Percentiles rank a stretch among this genome's conserved stretches.
These are phyloP conservation scores for Falco rusticolus DNA, from an alignment of 2,797 vertebrate species.

Conservation along the genomic window DNA sequence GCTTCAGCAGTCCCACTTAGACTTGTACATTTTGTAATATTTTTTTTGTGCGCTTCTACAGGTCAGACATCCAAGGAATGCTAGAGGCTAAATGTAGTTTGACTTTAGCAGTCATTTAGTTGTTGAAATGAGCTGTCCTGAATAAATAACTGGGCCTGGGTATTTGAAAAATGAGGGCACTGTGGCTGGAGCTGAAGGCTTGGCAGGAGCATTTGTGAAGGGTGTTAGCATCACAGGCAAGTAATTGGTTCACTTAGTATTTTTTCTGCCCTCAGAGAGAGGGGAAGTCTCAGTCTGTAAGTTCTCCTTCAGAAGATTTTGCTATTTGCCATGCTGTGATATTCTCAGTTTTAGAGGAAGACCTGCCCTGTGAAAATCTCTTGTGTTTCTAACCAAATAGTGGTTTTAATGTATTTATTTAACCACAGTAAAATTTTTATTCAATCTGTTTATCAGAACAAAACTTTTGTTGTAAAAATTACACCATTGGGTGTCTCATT, in stretches of 20 bases:
- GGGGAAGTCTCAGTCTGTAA: neutral
- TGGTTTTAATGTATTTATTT: neutral
- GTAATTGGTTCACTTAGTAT: neutral
- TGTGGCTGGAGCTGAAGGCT: conserved; percentile 17
- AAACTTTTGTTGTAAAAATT: neutral
- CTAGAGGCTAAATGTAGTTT: conserved; percentile 40
- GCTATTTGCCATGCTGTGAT: neutral
- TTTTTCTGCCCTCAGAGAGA: conserved; percentile 6
- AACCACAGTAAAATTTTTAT: neutral
- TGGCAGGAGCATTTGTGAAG: conserved; percentile 11
- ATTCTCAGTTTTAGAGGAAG: conserved; percentile 30
- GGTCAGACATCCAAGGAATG: conserved; percentile 41
- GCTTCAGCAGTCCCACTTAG: neutral
- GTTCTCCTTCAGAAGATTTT: neutral
- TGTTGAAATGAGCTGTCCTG: conserved; percentile 54
- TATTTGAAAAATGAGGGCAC: conserved; percentile 35
- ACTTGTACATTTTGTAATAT: conserved; percentile 15
- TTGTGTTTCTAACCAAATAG: conserved; percentile 41
- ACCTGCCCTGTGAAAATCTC: neutral
- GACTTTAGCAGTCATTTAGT: conserved; percentile 30
- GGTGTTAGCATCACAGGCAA: neutral
- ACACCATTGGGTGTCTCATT: neutral
- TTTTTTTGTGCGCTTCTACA: neutral
- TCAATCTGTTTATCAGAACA: neutral
- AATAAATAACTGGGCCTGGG: conserved; percentile 35